Evolutionary conservation across 2,113 vertebrate species (phyloP).

Genomic region (Rana temporaria): DNA sequence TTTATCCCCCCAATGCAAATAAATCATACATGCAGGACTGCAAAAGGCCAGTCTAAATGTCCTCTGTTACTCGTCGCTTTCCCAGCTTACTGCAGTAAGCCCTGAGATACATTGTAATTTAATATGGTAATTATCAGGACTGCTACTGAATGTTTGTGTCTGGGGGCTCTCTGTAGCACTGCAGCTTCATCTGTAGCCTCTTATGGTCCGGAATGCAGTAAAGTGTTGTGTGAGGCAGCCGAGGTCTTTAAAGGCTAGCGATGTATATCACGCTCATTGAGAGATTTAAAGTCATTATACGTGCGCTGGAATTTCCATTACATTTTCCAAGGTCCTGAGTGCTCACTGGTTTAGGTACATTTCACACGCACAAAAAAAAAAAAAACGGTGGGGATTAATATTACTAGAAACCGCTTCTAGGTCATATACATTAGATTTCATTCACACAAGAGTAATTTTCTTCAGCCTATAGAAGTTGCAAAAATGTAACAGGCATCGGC

Average conservation of each 20-base stretch:
- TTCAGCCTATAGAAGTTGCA: too few relatives aligned
- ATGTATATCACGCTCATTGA: slow-evolving; percentile 56
- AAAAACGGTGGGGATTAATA: not conserved
- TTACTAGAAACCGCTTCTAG: not conserved
- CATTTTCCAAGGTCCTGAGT: slow-evolving; percentile 59
- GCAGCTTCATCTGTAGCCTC: slow-evolving; percentile 25
- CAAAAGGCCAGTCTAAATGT: slow-evolving; percentile 17
- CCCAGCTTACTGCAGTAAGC: slow-evolving; percentile 14
- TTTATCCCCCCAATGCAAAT: slow-evolving; percentile 4
- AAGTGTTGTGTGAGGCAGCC: slow-evolving; percentile 16
- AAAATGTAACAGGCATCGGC: too few relatives aligned
- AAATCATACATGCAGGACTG: not conserved
- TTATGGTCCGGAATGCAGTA: slow-evolving; percentile 19
- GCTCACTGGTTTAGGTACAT: slow-evolving; percentile 53
- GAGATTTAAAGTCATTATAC: slow-evolving; percentile 66
- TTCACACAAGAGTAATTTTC: too few relatives aligned
- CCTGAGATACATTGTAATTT: slow-evolving; percentile 41
- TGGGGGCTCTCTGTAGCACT: slow-evolving; percentile 27
- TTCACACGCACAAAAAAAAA: slow-evolving; percentile 46
- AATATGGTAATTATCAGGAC: slow-evolving; percentile 41
- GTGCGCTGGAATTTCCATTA: slow-evolving; percentile 62
- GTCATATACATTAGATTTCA: not conserved
- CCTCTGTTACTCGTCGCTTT: slow-evolving; percentile 27
- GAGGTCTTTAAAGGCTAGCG: slow-evolving; percentile 37
- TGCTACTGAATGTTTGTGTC: slow-evolving; percentile 23